Evolutionary conservation across 2,797 vertebrate species (phyloP), one percentile per base, ranked within the genome.

Genomic region (Decapterus maruadsi): DNA sequence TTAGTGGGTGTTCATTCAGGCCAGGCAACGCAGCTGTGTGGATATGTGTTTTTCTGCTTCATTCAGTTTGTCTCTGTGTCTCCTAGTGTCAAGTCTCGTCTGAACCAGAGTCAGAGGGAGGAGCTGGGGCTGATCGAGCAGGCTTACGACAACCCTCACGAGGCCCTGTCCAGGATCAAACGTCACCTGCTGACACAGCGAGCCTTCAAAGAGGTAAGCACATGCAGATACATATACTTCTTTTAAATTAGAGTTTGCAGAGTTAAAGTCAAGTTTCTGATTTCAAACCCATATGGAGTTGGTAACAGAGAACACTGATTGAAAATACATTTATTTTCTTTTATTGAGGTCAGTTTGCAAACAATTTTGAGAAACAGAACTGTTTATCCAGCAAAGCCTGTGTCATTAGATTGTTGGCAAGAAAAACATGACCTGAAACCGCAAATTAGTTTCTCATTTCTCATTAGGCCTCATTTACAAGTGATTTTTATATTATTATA

Each of bases 51-150:
- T 42, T 22, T 48, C 12, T 42, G 9, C 6, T 54, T 75, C 1
- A 43, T 57, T 34, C 1, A 2, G 0, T 40, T 56, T 65, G 2
- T 81, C 1, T 81, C 2, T 66, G 0, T 61, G 3, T 68, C 10
- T n/a, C 79, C 40, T 80, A 99, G 98, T 86, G 98, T 99, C 88
- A 99, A 99, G 90, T 99, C 98, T 17, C 96, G 98, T 75, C 92
- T 99, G 88, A 99, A 99, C 92, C 98, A 99, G 87, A 99, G 98
- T 2, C 98, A 99, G 93, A 96, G 98, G 79, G 98, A 99, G 83
- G 98, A 99, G 84, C 75, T 99, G 67, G 98, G 98, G 54, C 93
- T 99, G 79, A 99, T 99, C 0, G 98, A 99, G 69, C 98, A 99
- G 92, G 98, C 98, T 17, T 99, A 99, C 0, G 98, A 99, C 95